Evolutionary conservation across 2,888 invertebrate species (phyloP).

Genomic region (Drosophila melanosoma): DNA sequence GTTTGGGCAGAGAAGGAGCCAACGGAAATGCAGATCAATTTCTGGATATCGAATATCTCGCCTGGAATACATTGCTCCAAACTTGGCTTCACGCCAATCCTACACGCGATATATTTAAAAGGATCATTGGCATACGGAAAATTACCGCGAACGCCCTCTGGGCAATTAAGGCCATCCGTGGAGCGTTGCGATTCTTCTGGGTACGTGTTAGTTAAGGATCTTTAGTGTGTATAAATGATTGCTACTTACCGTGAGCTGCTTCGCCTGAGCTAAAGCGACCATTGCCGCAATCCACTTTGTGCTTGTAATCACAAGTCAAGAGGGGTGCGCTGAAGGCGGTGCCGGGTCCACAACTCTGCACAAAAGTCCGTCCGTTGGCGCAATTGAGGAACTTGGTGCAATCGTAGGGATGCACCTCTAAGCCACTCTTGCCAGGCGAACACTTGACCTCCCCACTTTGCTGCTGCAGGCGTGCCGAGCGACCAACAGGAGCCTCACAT

Average conservation of each 20-base stretch:
- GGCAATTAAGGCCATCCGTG: conserved; percentile 78
- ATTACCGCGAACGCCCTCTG: conserved; percentile 85
- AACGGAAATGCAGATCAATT: conserved; percentile 86
- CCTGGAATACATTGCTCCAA: conserved; percentile 87
- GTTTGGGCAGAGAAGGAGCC: conserved; percentile 46
- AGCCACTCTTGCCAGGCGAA: conserved; percentile 85
- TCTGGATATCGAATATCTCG: conserved; percentile 87
- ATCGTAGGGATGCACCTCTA: conserved; percentile 87
- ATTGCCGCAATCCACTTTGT: conserved; percentile 86
- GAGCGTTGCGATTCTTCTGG: conserved; percentile 36
- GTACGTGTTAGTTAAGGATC: conserved; percentile 51
- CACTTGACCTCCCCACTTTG: conserved; percentile 79
- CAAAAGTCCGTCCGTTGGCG: conserved; percentile 86
- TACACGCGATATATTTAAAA: conserved; percentile 87
- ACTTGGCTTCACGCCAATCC: conserved; percentile 85
- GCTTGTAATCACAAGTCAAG: conserved; percentile 87
- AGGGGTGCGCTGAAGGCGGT: conserved; percentile 87
- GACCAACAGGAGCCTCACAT: conserved; percentile 80
- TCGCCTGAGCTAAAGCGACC: conserved; percentile 32
- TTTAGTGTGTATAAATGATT: neutral
- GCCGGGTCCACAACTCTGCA: conserved; percentile 88
- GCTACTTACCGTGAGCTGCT: conserved; percentile 56
- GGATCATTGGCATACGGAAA: conserved; percentile 87
- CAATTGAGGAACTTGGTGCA: conserved; percentile 89
- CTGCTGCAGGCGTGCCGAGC: conserved; percentile 41